These are phyloP conservation scores for Eupithecia subumbrata DNA, from an alignment of 2,888 invertebrate species.

Conservation along the genomic window DNA sequence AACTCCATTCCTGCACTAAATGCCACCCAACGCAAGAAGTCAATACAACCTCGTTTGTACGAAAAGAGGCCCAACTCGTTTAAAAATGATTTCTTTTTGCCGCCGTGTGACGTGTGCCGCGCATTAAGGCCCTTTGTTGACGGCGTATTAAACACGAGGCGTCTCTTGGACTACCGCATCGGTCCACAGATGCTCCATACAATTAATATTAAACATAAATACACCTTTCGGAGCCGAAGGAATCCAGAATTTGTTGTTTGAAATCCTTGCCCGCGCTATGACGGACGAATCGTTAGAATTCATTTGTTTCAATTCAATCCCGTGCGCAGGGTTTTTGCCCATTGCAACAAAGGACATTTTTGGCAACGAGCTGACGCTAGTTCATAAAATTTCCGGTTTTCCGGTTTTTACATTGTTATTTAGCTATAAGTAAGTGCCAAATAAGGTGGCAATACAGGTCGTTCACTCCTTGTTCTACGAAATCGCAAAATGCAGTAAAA, in stretches of 20 bases:
- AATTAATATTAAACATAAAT: neutral
- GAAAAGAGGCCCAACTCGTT: neutral
- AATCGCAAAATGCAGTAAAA: no score
- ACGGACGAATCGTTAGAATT: no score
- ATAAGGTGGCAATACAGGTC: no score
- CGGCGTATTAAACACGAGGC: constrained; percentile 71
- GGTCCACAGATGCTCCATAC: neutral
- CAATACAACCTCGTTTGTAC: constrained; percentile 9
- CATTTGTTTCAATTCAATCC: neutral
- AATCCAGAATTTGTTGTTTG: no score
- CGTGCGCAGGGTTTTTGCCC: neutral
- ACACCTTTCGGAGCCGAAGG: neutral
- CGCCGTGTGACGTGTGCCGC: constrained; percentile 78
- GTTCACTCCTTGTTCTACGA: no score
- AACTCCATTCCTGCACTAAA: neutral
- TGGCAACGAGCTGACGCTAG: no score
- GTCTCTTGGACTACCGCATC: constrained; percentile 5
- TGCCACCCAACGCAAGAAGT: neutral
- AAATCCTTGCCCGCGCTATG: no score
- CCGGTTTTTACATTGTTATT: no score
- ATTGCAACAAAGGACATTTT: no score
- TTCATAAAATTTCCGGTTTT: no score
- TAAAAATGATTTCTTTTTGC: constrained; percentile 75
- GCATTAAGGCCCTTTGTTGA: constrained; percentile 79
- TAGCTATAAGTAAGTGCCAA: no score